phyloP scores from a whole-genome alignment of 1,140 invertebrate genomes.

The Conus ventricosus region DNA sequence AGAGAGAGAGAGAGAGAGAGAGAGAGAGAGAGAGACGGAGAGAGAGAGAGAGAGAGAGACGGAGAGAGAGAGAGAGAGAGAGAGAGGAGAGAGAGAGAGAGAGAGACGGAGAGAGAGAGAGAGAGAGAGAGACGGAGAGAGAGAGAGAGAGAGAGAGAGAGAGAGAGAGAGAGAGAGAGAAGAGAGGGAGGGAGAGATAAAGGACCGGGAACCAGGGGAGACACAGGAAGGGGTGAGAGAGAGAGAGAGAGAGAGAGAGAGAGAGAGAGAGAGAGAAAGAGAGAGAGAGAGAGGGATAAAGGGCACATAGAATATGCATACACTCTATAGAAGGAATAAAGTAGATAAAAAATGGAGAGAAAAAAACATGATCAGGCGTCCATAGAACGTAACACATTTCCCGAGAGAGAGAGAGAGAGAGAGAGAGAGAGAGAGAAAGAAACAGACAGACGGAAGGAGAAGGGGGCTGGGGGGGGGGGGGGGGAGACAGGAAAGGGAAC shows the following conservation, averaged over 20 bases:
- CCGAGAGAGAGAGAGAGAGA: background rate
- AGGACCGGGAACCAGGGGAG: conserved; percentile 9
- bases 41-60: conserved; percentile 22
- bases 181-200: conserved; percentile 33
- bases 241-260: background rate
- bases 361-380: too few relatives aligned
- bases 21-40: background rate
- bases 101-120: background rate
- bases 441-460: background rate
- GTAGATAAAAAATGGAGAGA: background rate
- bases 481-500: background rate
- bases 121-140: background rate
- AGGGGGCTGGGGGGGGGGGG: background rate
- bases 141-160: conserved; percentile 9
- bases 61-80: background rate
- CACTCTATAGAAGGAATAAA: background rate
- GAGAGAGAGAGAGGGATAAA: conserved; percentile 37
- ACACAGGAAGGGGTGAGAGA: conserved; percentile 14
- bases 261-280: conserved; percentile 22
- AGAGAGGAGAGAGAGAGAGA: conserved; percentile 10
- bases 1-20: background rate
- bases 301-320: background rate
- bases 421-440: background rate
- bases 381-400: too few relatives aligned
- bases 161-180: conserved; percentile 9